A percentile compares a stretch with the other conserved stretches of the same genome.
phyloP scores from a whole-genome alignment of 1,140 invertebrate genomes.

The Sarcophaga peregrina region DNA sequence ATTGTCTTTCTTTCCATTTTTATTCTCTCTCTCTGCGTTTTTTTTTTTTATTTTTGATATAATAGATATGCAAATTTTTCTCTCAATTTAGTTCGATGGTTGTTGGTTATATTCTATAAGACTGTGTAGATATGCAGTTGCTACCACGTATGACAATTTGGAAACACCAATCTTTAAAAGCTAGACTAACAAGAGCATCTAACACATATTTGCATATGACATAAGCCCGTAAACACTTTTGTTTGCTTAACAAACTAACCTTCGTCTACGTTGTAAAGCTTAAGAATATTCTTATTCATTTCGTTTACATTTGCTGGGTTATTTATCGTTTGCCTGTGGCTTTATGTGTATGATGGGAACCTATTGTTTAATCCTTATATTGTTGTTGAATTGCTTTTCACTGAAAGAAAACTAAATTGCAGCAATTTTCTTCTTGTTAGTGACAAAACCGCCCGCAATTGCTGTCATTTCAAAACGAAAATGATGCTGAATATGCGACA shows the following conservation, averaged over 20 bases:
- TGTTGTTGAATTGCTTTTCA: not conserved
- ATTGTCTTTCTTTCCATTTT: too few relatives aligned
- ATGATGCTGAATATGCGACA: slow-evolving; percentile 51
- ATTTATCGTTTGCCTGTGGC: not conserved
- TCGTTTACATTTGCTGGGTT: not conserved
- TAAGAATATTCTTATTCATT: not conserved
- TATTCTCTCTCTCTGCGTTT: not conserved
- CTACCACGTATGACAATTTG: slow-evolving; percentile 31
- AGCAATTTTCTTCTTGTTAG: slow-evolving; percentile 66
- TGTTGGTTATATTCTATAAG: not conserved
- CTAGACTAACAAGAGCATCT: slow-evolving; percentile 39
- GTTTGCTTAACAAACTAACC: not conserved
- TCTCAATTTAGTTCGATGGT: not conserved
- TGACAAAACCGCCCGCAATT: slow-evolving; percentile 65
- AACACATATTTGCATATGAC: not conserved
- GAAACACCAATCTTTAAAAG: slow-evolving; percentile 39
- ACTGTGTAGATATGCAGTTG: not conserved
- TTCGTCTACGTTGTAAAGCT: too few relatives aligned
- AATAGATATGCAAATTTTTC: slow-evolving; percentile 41
- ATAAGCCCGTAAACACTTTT: not conserved
- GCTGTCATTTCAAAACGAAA: slow-evolving; percentile 30
- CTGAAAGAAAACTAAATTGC: slow-evolving; percentile 57
- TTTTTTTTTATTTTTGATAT: slow-evolving; percentile 8
- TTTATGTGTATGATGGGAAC: not conserved
- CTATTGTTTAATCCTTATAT: slow-evolving; percentile 15